Percentiles rank a stretch among this genome's conserved stretches.
Conservation (phyloP, 2,113 vertebrate species). For the Puffinus mauretanicus region DNA sequence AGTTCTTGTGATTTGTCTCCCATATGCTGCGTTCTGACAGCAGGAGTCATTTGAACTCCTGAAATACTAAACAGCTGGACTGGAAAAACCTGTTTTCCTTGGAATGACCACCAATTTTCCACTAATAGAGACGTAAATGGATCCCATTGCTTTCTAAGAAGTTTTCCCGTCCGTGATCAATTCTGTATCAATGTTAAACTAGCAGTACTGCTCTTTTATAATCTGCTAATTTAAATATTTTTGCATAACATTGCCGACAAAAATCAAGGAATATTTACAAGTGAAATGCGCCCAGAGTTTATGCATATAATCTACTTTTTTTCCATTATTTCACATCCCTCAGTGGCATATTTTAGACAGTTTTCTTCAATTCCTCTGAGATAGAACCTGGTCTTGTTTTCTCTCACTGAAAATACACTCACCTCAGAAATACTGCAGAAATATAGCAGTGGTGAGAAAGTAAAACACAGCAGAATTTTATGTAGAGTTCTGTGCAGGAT, state of each 20-base stretch:
- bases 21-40: not conserved
- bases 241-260: not conserved
- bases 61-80: not conserved
- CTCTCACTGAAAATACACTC: not conserved
- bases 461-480: not conserved
- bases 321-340: not conserved
- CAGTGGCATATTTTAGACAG: not conserved
- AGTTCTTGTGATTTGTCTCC: not conserved
- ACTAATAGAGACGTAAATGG: not conserved
- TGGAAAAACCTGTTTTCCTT: not conserved
- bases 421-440: not conserved
- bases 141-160: not conserved
- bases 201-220: not conserved
- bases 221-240: not conserved
- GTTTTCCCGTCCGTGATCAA: not conserved
- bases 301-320: not conserved
- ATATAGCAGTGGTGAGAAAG: not conserved
- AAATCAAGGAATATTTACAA: not conserved
- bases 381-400: not conserved
- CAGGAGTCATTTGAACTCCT: not conserved
- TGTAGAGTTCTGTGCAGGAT: not conserved
- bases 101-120: not conserved
- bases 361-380: not conserved
- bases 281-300: not conserved
- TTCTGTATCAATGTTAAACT: not conserved